Conservation (phyloP, 2,797 vertebrate species). For the Bradypodion pumilum region DNA sequence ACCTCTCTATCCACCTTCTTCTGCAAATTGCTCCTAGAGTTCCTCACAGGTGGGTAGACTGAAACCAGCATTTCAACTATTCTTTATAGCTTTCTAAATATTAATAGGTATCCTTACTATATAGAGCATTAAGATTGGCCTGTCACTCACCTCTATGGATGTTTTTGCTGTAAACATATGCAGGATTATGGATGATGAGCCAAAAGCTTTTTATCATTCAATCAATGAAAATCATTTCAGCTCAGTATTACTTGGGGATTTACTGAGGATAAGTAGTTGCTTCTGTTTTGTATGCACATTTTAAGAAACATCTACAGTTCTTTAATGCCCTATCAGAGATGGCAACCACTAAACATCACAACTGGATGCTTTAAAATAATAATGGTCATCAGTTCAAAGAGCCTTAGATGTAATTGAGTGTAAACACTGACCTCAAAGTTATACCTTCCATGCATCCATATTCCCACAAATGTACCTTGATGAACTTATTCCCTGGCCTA, state of each 20-base stretch:
- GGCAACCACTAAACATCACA: background rate
- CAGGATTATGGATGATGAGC: background rate
- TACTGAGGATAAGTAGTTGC: background rate
- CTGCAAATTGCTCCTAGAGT: background rate
- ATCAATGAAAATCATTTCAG: slow-evolving; percentile 18
- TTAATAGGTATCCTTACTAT: background rate
- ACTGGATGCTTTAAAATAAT: background rate
- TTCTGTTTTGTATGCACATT: slow-evolving; percentile 8
- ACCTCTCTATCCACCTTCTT: background rate
- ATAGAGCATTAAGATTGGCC: slow-evolving; percentile 28
- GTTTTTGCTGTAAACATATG: background rate
- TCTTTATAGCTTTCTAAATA: background rate
- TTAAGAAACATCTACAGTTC: background rate
- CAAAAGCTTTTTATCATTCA: background rate
- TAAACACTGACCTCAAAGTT: background rate
- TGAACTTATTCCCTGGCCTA: background rate
- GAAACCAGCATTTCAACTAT: background rate
- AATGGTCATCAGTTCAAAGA: background rate
- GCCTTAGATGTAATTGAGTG: background rate
- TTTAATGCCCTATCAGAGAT: background rate
- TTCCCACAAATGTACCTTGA: background rate
- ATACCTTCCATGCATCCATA: background rate
- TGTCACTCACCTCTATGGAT: background rate
- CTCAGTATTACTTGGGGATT: background rate
- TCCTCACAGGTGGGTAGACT: background rate